Evolutionary conservation across 2,797 vertebrate species (phyloP), one percentile per base, ranked within the genome.

Genomic region (Microctenopoma stevenorrisi): DNA sequence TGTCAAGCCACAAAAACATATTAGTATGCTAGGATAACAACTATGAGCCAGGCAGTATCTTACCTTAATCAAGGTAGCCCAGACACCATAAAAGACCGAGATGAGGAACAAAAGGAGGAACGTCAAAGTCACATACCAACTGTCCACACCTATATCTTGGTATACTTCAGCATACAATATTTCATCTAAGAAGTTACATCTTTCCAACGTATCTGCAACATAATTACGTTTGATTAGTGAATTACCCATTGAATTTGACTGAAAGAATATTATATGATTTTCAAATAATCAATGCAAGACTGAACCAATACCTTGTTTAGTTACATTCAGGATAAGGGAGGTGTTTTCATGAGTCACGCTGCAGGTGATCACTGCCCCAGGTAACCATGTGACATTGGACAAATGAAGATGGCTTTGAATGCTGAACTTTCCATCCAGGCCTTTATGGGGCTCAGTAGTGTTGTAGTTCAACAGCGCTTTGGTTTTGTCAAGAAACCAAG

Each of bases 61-160:
- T 51, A 94, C 90, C 91, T 93, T 94, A 5, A 91, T 18, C 4
- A 93, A 5, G 5, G 86, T 93, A 30, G 78, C 78, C 7, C 68
- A 14, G 61, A 89, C 75, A 35, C 87, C 72, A 52, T 91, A 94
- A 62, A 90, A 12, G 13, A 87, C 16, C 43, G 91, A 69, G 44
- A 90, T 46, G 38, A 94, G 54, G 64, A 94, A 94, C 22, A 90
- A 84, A 14, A 76, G 0, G 42, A 93, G 76, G 63, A 94, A 93
- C 1, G 70, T 74, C 38, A 85, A 67, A 35, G 85, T 70, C 81
- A 92, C 85, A 22, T 86, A 81, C 91, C 89, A 92, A 43, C 52
- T 83, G 42, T 88, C 89, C 59, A 77, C 85, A 5, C 59, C 42
- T 5, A 62, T 46, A 37, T 91, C 90, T 53, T 86, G 58, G 14